Conservation (phyloP, 2,113 vertebrate genomes). For the Platichthys stellatus region DNA sequence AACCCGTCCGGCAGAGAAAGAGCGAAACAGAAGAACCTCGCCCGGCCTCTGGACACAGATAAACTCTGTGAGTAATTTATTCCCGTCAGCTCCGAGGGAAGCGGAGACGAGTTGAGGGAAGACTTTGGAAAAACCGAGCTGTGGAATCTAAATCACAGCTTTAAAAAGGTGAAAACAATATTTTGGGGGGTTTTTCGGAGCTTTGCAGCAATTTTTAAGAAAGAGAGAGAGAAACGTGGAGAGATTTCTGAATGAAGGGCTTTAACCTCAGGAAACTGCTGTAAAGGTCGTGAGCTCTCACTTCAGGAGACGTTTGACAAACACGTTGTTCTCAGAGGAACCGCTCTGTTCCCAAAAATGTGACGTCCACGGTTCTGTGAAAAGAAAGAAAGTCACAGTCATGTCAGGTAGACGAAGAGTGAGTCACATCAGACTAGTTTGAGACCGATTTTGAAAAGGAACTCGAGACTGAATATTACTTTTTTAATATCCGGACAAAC, state of each 20-base stretch:
- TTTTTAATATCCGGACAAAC: too few species aligned
- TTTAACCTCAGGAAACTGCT: not conserved
- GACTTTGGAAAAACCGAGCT: not conserved
- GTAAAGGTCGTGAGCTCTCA: too few species aligned
- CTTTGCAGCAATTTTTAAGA: not conserved
- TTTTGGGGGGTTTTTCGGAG: not conserved
- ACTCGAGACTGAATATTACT: too few species aligned
- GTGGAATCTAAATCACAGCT: not conserved
- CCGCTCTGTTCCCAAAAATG: too few species aligned
- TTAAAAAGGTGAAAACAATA: not conserved
- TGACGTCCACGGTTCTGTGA: too few species aligned
- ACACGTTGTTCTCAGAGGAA: not conserved
- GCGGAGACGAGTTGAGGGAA: not conserved
- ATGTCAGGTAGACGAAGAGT: too few species aligned
- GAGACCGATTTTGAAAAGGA: too few species aligned
- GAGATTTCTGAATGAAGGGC: not conserved
- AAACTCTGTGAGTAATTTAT: not conserved
- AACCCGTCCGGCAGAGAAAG: not conserved
- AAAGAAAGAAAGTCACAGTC: too few species aligned
- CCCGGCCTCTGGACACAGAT: conserved; percentile 6
- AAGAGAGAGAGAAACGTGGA: not conserved
- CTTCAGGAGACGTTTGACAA: not conserved
- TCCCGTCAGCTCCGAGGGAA: conserved; percentile 22
- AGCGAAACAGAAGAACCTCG: conserved; percentile 6
- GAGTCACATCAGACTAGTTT: too few species aligned